Evolutionary conservation across 1,140 invertebrate species (phyloP).

Genomic region (Helicorthomorpha holstii): DNA sequence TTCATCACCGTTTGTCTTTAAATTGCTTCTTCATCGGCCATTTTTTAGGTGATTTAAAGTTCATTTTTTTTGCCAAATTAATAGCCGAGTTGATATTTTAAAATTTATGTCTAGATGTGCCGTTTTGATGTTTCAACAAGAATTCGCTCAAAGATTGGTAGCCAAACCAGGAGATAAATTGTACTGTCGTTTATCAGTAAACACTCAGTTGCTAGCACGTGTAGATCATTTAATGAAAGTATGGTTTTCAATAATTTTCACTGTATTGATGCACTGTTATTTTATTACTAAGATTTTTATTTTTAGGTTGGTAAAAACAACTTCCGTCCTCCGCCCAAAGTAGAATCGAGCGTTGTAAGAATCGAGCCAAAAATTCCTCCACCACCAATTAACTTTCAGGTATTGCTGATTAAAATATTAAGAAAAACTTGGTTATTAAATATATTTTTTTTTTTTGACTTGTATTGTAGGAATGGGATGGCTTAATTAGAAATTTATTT

Average conservation of each 20-base stretch:
- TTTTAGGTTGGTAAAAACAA: conserved; percentile 88
- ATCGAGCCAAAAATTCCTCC: conserved; percentile 94
- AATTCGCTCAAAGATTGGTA: conserved; percentile 93
- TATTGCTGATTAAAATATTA: conserved; percentile 11
- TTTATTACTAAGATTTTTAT: background rate
- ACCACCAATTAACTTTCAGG: conserved; percentile 82
- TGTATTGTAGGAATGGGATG: conserved; percentile 72
- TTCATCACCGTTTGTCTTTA: conserved; percentile 95
- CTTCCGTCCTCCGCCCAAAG: conserved; percentile 94
- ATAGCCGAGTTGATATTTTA: no score
- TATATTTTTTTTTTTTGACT: conserved; percentile 4
- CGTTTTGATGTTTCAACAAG: conserved; percentile 95
- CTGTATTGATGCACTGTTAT: background rate
- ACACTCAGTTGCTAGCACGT: conserved; percentile 84
- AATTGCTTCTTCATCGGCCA: conserved; percentile 74
- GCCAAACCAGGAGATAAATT: conserved; percentile 95
- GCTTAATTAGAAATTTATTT: conserved; percentile 84
- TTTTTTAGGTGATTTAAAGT: conserved; percentile 24
- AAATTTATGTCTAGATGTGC: conserved; percentile 51
- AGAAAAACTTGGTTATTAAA: conserved; percentile 3
- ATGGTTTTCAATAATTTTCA: conserved; percentile 14
- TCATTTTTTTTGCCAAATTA: no score
- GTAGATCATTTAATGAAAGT: conserved; percentile 97
- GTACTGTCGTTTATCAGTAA: conserved; percentile 90
- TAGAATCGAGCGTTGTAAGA: conserved; percentile 95